A percentile compares a stretch with the other conserved stretches of the same genome.
phyloP scores from a whole-genome alignment of 2,797 vertebrate genomes.

The Clarias laeviceps region DNA sequence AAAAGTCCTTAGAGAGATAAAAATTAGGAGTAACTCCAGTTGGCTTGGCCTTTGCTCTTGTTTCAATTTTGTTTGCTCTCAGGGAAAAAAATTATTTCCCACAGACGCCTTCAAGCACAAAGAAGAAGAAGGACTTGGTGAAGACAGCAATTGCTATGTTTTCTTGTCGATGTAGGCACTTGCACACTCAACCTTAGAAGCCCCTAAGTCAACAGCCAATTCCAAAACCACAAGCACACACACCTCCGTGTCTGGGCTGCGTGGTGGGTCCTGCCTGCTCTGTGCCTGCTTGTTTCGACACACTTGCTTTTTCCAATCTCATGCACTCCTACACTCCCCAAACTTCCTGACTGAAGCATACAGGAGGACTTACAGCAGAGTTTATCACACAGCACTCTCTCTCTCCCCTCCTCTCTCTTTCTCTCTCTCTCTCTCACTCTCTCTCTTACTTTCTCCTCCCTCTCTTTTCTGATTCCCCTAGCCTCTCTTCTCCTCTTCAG shows the following conservation, averaged over 20 bases:
- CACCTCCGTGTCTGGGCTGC: conserved; percentile 55
- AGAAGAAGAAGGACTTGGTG: conserved; percentile 50
- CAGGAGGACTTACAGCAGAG: conserved; percentile 70
- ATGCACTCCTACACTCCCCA: conserved; percentile 50
- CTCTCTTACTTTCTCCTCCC: conserved; percentile 42
- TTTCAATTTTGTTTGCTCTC: conserved; percentile 54
- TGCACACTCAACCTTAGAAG: conserved; percentile 39
- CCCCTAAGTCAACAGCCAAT: conserved; percentile 50
- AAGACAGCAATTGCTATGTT: conserved; percentile 49
- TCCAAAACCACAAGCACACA: conserved; percentile 58
- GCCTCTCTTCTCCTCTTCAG: conserved; percentile 63
- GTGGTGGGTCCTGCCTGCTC: conserved; percentile 61
- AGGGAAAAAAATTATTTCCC: conserved; percentile 40
- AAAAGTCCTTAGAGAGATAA: conserved; percentile 50
- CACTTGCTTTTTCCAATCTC: conserved; percentile 60
- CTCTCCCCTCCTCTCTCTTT: conserved; percentile 42
- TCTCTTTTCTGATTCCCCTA: conserved; percentile 48
- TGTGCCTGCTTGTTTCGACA: conserved; percentile 61
- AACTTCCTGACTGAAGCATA: conserved; percentile 69
- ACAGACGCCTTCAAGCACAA: conserved; percentile 43
- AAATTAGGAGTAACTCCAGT: conserved; percentile 61
- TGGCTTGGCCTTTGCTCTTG: conserved; percentile 56
- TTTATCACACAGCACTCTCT: conserved; percentile 71
- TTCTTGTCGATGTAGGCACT: conserved; percentile 44
- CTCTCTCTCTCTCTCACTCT: conserved; percentile 41